Conservation (phyloP, 2,113 vertebrate genomes). For the Lagopus leucura region DNA sequence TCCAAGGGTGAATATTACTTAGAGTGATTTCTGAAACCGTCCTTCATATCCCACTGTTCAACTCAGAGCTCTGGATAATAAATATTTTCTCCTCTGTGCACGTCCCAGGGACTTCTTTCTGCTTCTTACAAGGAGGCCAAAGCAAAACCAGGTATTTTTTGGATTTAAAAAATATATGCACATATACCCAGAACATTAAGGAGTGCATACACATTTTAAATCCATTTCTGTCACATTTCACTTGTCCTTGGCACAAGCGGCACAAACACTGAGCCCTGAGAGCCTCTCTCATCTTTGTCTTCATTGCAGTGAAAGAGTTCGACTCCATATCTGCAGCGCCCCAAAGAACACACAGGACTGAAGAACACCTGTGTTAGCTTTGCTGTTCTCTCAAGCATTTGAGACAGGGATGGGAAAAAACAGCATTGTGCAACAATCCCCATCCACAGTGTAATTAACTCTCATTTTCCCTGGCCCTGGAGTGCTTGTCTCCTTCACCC, state of each 20-base stretch:
- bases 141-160: not conserved
- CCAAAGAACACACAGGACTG: not conserved
- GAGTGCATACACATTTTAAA: not conserved
- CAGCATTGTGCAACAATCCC: not conserved
- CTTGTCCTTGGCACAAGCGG: not conserved
- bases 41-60: not conserved
- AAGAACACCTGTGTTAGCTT: not conserved
- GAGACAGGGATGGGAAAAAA: constrained; percentile 21
- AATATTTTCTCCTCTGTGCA: not conserved
- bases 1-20: not conserved
- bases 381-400: not conserved
- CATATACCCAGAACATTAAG: not conserved
- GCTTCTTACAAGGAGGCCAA: not conserved
- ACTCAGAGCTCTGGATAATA: not conserved
- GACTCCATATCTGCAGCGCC: not conserved
- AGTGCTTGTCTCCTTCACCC: constrained; percentile 17
- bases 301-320: not conserved
- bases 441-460: constrained; percentile 13
- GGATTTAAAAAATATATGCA: not conserved
- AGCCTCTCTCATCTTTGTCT: not conserved
- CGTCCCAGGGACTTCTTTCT: not conserved
- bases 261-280: not conserved
- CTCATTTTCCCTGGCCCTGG: constrained; percentile 12
- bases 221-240: not conserved
- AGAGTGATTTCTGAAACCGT: not conserved